These are phyloP conservation scores for Eremophila alpestris DNA, from an alignment of 2,797 vertebrate species.

Conservation along the genomic window DNA sequence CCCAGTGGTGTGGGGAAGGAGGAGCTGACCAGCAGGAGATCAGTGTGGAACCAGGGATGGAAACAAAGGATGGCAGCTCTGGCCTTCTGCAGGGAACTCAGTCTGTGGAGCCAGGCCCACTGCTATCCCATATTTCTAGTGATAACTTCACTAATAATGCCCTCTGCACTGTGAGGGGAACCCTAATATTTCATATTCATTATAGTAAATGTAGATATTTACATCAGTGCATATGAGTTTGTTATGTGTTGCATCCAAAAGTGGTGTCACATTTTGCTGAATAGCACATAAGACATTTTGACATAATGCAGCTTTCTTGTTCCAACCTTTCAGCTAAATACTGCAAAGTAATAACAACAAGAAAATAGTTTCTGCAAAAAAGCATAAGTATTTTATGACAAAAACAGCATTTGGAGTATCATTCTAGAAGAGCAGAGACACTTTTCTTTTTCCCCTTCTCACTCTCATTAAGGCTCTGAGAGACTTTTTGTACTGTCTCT, in stretches of 20 bases:
- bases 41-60: background rate
- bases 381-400: constrained; percentile 44
- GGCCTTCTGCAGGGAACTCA: background rate
- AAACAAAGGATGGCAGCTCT: background rate
- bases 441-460: background rate
- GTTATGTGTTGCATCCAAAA: background rate
- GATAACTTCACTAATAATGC: background rate
- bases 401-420: constrained; percentile 43
- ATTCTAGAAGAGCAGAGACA: constrained; percentile 13
- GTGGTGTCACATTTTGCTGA: constrained; percentile 19
- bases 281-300: background rate
- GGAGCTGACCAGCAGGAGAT: background rate
- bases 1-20: background rate
- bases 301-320: constrained; percentile 58
- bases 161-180: background rate
- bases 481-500: constrained; percentile 43
- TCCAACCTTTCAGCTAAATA: constrained; percentile 38
- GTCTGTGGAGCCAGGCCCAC: background rate
- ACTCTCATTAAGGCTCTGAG: constrained; percentile 67
- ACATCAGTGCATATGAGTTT: background rate
- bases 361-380: constrained; percentile 48
- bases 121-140: background rate
- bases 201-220: background rate
- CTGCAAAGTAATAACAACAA: constrained; percentile 17
- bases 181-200: background rate